Evolutionary conservation across 2,113 vertebrate species (phyloP).

Genomic region (Murina feae): DNA sequence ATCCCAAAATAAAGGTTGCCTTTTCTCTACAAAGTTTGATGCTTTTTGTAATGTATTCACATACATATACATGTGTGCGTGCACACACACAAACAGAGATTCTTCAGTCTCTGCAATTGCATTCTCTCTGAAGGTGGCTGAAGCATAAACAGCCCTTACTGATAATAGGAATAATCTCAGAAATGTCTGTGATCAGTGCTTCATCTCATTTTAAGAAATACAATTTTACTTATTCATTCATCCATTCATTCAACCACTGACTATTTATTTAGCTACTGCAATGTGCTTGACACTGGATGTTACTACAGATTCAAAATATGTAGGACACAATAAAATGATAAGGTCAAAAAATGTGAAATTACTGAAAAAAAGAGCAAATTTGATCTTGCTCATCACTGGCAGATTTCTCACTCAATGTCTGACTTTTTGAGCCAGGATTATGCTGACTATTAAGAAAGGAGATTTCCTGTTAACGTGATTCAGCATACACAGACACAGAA

Average conservation of each 20-base stretch:
- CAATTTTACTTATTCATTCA: neutral
- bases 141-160: neutral
- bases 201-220: neutral
- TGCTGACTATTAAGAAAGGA: neutral
- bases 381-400: neutral
- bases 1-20: neutral
- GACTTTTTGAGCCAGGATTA: neutral
- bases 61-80: neutral
- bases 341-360: neutral
- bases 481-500: neutral
- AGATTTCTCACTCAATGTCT: neutral
- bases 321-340: neutral
- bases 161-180: neutral
- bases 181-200: neutral
- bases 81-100: neutral
- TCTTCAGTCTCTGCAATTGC: neutral
- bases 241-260: neutral
- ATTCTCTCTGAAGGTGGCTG: neutral
- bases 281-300: neutral
- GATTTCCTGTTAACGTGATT: neutral
- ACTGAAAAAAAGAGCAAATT: neutral
- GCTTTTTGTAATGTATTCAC: neutral
- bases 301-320: neutral
- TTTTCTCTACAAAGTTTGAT: neutral
- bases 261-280: neutral